Percentiles rank a stretch among this genome's conserved stretches.
Conservation (phyloP, 1,140 invertebrate species). For the Apis florea region DNA sequence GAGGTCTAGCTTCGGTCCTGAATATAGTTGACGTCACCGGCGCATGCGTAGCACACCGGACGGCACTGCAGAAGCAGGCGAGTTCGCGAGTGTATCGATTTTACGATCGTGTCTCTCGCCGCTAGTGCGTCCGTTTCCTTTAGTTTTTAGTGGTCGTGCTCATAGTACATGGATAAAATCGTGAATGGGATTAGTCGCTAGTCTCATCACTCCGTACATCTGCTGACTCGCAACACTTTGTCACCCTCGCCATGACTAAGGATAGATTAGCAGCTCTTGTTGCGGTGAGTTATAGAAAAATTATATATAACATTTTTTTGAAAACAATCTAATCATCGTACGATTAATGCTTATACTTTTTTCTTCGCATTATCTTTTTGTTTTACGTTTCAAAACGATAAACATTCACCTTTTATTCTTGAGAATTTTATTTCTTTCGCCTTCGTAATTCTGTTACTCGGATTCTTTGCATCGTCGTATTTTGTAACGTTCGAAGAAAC, state of each 20-base stretch:
- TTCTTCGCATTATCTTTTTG: background rate
- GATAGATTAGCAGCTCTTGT: conserved; percentile 98
- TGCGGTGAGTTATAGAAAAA: conserved; percentile 86
- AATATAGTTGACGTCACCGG: conserved; percentile 80
- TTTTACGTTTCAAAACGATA: background rate
- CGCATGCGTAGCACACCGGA: conserved; percentile 81
- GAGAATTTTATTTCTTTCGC: background rate
- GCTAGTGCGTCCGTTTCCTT: conserved; percentile 82
- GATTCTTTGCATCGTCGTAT: background rate
- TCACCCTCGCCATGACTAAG: conserved; percentile 92
- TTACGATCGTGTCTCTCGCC: conserved; percentile 86
- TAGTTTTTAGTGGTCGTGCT: conserved; percentile 86
- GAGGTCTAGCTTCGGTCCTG: conserved; percentile 30
- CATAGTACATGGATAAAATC: conserved; percentile 84
- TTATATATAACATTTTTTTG: conserved; percentile 13
- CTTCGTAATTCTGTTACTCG: background rate
- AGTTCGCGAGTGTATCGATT: conserved; percentile 86
- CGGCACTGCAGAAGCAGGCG: conserved; percentile 84
- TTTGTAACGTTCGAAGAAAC: background rate
- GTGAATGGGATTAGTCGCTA: conserved; percentile 88
- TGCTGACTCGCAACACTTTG: conserved; percentile 76
- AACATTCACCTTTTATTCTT: background rate
- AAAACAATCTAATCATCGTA: conserved; percentile 10
- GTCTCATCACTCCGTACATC: conserved; percentile 71
- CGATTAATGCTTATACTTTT: background rate